Evolutionary conservation across 2,113 vertebrate species (phyloP), one percentile per base, ranked within the genome.

Genomic region (Sceloporus tristichus): DNA sequence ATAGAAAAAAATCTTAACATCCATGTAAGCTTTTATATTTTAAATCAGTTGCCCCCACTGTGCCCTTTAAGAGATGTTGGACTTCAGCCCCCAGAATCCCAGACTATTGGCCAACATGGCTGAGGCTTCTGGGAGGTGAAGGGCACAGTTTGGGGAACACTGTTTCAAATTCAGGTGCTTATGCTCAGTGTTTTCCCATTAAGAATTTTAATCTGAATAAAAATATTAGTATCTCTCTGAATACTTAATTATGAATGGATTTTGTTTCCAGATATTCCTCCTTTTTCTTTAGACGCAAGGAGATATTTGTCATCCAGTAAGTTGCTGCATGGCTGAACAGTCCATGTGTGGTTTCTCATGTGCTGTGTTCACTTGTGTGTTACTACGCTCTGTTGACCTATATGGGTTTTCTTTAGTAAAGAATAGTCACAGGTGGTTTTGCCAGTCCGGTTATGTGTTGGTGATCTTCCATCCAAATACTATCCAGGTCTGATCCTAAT

Each of bases 241-340:
- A 29, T 95, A 97, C 95, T 95, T 94, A 97, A 95, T 92, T 88
- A 92, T 96, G 95, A 95, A 96, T 94, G 94, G 91, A 86, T 97
- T 98, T 96, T 97, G 93, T 96, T 98, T 97, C 94, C 98, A 99
- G 99, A 98, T 99, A 98, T 93, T 99, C 99, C 90, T 99, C 99
- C 91, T 98, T 99, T 98, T 99, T 99, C 98, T 99, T 99, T 98
- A 98, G 98, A 97, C 98, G 98, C 95, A 99, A 99, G 96, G 99
- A 99, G 96, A 99, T 99, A 97, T 99, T 98, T 99, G 98, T 99
- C 96, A 99, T 99, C 95, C 99, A 99, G 99, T 99, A 99, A 99
- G 99, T 99, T 93, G 86, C 85, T 86, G 78, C 92, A 77, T 90
- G 92, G 59, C 84, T 96, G 88, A 93, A 92, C 85, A 94, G 75